Conservation (phyloP, 2,797 vertebrate genomes). For the Gephyroberyx darwinii region DNA sequence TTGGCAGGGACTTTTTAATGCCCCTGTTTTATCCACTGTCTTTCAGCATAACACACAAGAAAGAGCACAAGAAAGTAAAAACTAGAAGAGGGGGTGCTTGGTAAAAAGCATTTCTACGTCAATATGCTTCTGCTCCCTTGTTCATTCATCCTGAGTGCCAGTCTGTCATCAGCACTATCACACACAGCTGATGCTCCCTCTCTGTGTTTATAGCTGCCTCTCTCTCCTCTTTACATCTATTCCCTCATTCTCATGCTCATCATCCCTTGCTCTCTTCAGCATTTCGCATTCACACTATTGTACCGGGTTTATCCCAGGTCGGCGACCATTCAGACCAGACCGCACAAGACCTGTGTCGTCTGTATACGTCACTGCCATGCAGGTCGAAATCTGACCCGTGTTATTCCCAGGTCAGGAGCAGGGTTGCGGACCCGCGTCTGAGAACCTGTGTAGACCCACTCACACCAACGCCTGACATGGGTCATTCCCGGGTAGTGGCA, state of each 20-base stretch:
- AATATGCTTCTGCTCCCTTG: neutral
- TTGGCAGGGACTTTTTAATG: neutral
- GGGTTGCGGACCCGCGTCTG: no score
- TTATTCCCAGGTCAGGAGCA: no score
- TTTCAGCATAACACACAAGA: neutral
- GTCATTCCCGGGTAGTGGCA: no score
- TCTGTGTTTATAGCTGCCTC: slow-evolving; percentile 8
- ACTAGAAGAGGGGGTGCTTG: neutral
- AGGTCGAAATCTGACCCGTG: no score
- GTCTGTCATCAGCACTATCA: slow-evolving; percentile 21
- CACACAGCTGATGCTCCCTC: slow-evolving; percentile 17
- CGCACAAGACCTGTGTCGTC: neutral
- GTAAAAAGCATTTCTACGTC: slow-evolving; percentile 8
- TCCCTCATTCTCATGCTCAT: neutral
- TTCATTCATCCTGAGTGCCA: slow-evolving; percentile 17
- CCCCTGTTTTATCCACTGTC: neutral
- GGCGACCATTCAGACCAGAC: slow-evolving; percentile 1
- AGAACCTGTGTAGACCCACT: no score
- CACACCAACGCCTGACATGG: no score
- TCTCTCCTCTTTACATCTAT: neutral
- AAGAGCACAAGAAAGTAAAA: no score
- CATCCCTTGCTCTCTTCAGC: neutral
- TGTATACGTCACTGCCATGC: no score
- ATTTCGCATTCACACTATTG: neutral
- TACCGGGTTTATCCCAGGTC: no score